Base-by-base conservation (phyloP, 2,888 invertebrate species). In the Ennomos erosarius region DNA sequence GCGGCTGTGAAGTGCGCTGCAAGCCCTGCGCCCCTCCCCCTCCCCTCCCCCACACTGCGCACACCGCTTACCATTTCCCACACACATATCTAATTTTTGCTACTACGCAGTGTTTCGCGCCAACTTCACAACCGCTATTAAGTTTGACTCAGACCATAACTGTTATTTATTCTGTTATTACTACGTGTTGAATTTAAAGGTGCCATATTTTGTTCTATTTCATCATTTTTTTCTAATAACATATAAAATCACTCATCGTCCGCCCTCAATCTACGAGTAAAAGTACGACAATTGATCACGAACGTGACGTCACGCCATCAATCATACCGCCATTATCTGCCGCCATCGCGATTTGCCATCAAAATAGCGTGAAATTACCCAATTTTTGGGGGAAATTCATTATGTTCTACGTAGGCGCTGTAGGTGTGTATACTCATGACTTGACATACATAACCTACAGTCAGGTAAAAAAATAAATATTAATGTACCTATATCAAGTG, bases 201-300 rank as follows among this genome's bases (percentile, higher is more conserved):
- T 9, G 2, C 13, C 43, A 43, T 43, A 33, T 33, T 44, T 9
- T 44, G 34, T 9, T 26, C 6, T 0, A 33, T 13, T 44, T 11
- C 33, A n/a, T 16, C 6, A 33, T 11, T 5, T 34, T n/a, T 33
- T 10, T 43, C 34, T 10, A n/a, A 33, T 34, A 40, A 11, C 9
- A 12, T 38, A 16, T 34, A 57, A 47, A 39, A 51, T 36, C n/a
- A 40, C 46, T 43, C 9, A 44, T 35, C 39, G n/a, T 35, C 5
- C 54, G 13, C 10, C 36, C 38, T 34, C 45, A 10, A 9, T 13
- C 40, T 26, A 13, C 33, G 35, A 43, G 53, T 49, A 58, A 44
- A 58, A 60, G 55, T 59, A 59, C 33, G 49, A 59, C 43, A 59
- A 59, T 59, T 55, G 59, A 59, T 59, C 46, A 51, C 51, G 8